Conservation (phyloP, 2,888 invertebrate genomes). For the Ophraella communa region DNA sequence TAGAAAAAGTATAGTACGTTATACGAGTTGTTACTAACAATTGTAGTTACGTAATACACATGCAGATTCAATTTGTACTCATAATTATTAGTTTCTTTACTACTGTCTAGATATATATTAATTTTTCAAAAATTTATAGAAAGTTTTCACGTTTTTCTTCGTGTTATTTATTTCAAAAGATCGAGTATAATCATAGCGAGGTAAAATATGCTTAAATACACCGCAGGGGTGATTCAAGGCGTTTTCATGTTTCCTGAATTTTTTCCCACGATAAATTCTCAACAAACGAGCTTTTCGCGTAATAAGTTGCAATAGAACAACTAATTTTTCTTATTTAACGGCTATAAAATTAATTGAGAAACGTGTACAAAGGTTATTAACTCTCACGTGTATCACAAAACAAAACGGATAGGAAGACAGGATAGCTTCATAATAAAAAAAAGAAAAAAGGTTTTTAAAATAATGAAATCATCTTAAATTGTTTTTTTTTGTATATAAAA, state of each 20-base stretch:
- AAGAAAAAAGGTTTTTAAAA: too few species aligned
- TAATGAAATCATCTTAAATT: too few species aligned
- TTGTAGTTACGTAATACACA: too few species aligned
- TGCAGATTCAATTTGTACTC: too few species aligned
- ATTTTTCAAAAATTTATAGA: too few species aligned
- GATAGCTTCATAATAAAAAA: not conserved
- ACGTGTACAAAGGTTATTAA: not conserved
- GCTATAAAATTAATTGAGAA: constrained; percentile 10
- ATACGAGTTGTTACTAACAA: too few species aligned
- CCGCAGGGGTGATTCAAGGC: not conserved
- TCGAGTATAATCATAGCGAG: not conserved
- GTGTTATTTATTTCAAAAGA: not conserved
- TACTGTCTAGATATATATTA: too few species aligned
- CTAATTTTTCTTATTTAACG: not conserved
- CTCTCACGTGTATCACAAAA: not conserved
- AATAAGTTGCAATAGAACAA: constrained; percentile 22
- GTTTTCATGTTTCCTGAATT: not conserved
- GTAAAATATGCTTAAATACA: not conserved
- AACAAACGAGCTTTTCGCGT: constrained; percentile 13
- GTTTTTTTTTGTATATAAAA: too few species aligned
- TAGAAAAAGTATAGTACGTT: too few species aligned
- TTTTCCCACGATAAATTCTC: constrained; percentile 14
- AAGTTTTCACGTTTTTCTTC: too few species aligned
- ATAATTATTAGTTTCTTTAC: too few species aligned
- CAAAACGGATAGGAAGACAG: not conserved